Base-by-base conservation (phyloP, 2,797 vertebrate genomes). In the Crax fasciolata region DNA sequence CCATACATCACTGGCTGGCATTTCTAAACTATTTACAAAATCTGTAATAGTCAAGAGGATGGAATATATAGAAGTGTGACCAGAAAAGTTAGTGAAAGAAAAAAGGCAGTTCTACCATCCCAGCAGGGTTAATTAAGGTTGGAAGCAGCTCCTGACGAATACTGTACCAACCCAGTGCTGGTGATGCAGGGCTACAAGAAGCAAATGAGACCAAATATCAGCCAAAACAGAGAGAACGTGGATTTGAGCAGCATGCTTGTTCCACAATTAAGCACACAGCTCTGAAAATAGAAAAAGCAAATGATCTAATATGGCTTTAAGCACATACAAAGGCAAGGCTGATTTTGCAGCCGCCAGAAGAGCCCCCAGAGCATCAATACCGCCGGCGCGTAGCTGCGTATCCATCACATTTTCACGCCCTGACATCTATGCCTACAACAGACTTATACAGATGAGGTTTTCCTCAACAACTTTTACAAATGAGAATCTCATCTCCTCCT, bases 1-100 rank as follows among this genome's bases (percentile, higher is more conserved):
- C 95, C 97, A 98, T 98, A 98, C 78, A 98, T 98, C 98, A 98
- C 97, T 96, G 95, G 93, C 67, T 98, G 97, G 97, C 97, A 97
- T 97, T 97, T 98, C 97, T 95, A 96, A 98, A 98, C 97, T 97
- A 97, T 97, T 98, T 98, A 98, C 97, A 92, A 97, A 98, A 97
- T 96, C 96, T 93, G 88, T 97, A 97, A 95, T 96, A 97, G 97
- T 97, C 96, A 95, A 95, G 91, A 91, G 96, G 95, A 96, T 95
- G 96, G 84, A 93, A 95, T 87, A 89, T 63, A 93, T 5, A 65
- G 51, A 97, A 86, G 86, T 83, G 89, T 55, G 92, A 93, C 94
- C 92, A 84, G 87, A 51, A 86, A 97, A 96, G 93, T 85, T 83
- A 84, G 90, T 92, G 87, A 73, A 87, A 93, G 65, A 66, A 94